A percentile compares a stretch with the other conserved stretches of the same genome.
phyloP scores from a whole-genome alignment of 2,797 vertebrate species.

The Semotilus atromaculatus region DNA sequence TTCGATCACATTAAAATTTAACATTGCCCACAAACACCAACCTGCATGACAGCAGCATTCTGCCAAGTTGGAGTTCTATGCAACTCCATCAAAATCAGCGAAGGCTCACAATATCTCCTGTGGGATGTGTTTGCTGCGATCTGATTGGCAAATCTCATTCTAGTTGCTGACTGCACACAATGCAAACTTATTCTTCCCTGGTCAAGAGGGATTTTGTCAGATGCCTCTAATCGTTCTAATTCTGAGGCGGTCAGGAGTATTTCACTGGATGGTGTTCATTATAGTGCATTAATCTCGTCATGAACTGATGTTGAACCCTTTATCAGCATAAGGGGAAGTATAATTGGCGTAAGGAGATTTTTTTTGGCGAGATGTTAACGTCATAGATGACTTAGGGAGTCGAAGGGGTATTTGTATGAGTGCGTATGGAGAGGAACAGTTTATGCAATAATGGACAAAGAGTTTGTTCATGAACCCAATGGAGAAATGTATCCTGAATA shows the following conservation, averaged over 20 bases:
- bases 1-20: conserved; percentile 21
- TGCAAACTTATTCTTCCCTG: conserved; percentile 64
- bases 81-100: conserved; percentile 67
- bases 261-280: conserved; percentile 68
- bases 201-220: conserved; percentile 63
- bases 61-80: conserved; percentile 27
- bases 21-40: conserved; percentile 30
- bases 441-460: neutral
- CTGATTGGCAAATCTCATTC: conserved; percentile 67
- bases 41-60: neutral
- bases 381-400: conserved; percentile 13
- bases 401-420: neutral
- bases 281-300: conserved; percentile 71
- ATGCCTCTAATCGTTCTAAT: conserved; percentile 68
- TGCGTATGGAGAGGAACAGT: neutral
- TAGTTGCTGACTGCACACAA: conserved; percentile 72
- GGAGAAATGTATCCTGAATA: neutral
- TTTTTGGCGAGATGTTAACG: neutral
- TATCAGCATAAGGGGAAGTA: conserved; percentile 62
- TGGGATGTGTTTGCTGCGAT: conserved; percentile 61
- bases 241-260: conserved; percentile 66
- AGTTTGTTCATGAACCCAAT: neutral
- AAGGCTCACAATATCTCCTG: conserved; percentile 69
- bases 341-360: conserved; percentile 38
- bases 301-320: conserved; percentile 80